Percentiles rank a stretch among this genome's conserved stretches.
Evolutionary conservation across 2,113 vertebrate genomes (phyloP).

Genomic region (Salvelinus fontinalis): DNA sequence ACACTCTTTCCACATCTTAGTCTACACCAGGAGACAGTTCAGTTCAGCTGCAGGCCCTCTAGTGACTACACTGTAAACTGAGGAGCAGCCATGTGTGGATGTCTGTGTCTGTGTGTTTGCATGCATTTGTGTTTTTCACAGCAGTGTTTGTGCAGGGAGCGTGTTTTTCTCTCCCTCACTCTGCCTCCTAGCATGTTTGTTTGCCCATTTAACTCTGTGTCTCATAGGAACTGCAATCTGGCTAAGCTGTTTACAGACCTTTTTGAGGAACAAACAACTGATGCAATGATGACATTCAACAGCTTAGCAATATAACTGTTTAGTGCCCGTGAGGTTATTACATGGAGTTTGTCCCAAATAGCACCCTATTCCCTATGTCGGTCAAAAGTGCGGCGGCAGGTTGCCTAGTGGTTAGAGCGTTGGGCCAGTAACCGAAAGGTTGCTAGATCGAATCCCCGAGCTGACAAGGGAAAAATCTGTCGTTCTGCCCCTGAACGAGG

Average conservation of each 20-base stretch:
- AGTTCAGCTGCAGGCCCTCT: not conserved
- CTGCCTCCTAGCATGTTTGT: not conserved
- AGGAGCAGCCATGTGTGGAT: not conserved
- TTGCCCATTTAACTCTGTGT: conserved; percentile 3
- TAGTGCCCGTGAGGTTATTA: not conserved
- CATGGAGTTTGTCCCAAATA: not conserved
- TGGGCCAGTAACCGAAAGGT: too few relatives aligned
- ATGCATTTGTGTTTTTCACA: not conserved
- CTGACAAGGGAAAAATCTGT: too few relatives aligned
- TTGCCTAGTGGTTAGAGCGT: too few relatives aligned
- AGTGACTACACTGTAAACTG: not conserved
- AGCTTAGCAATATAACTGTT: conserved; percentile 4
- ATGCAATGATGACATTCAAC: conserved; percentile 15
- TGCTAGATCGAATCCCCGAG: too few relatives aligned
- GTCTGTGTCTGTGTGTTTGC: not conserved
- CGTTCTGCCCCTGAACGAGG: too few relatives aligned
- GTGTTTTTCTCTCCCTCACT: not conserved
- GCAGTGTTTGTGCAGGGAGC: not conserved
- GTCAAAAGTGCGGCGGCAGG: too few relatives aligned
- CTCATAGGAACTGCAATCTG: not conserved
- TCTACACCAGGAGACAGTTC: not conserved
- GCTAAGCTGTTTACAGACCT: conserved; percentile 4
- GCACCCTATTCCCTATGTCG: not conserved
- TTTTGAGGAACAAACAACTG: conserved; percentile 7
- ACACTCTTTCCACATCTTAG: not conserved